phyloP scores from a whole-genome alignment of 2,888 invertebrate species.

The Platycheirus rosarum region DNA sequence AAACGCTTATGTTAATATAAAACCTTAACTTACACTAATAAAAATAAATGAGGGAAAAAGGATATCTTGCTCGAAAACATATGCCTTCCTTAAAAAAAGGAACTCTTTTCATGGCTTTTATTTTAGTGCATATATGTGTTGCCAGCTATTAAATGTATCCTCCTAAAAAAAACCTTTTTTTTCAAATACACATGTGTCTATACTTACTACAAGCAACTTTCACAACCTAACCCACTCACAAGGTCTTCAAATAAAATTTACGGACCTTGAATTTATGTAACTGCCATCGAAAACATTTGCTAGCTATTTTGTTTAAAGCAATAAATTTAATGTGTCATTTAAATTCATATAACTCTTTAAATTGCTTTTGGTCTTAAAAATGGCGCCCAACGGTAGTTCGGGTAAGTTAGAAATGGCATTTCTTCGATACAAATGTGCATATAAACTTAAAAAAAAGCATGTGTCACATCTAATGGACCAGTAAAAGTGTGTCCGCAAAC shows the following conservation, averaged over 20 bases:
- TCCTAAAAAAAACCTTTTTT: too few relatives aligned
- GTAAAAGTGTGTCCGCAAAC: background rate
- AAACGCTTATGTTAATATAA: too few relatives aligned
- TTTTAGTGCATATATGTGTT: too few relatives aligned
- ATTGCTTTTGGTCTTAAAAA: constrained; percentile 22
- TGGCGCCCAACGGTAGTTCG: constrained; percentile 51
- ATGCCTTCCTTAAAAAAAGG: too few relatives aligned
- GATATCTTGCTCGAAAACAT: too few relatives aligned
- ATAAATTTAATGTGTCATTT: constrained; percentile 71
- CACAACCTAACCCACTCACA: background rate
- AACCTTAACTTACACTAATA: too few relatives aligned
- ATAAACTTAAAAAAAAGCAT: background rate
- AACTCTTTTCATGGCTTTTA: too few relatives aligned
- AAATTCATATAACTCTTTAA: constrained; percentile 65
- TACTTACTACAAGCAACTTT: background rate
- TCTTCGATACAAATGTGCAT: too few relatives aligned
- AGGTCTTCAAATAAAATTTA: constrained; percentile 31
- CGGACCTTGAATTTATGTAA: constrained; percentile 58
- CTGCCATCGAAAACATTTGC: constrained; percentile 63
- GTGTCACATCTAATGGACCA: constrained; percentile 50
- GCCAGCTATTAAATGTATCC: too few relatives aligned
- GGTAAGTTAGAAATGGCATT: background rate
- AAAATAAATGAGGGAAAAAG: too few relatives aligned
- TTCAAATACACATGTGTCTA: too few relatives aligned
- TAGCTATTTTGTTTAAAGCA: constrained; percentile 56